Conservation (phyloP, 2,113 vertebrate genomes). For the Bos indicus region DNA sequence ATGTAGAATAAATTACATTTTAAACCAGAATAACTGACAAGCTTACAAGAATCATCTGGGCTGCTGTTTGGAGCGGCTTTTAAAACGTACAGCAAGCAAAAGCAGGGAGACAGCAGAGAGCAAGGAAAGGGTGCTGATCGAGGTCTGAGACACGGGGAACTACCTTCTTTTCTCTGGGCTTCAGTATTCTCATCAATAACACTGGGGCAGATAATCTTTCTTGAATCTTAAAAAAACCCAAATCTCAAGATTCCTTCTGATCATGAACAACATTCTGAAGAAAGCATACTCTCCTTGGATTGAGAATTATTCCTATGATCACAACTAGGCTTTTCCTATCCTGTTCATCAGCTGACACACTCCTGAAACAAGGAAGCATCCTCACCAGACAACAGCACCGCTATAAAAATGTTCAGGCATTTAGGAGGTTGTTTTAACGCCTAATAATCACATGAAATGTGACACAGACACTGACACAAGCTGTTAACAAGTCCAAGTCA, state of each 20-base stretch:
- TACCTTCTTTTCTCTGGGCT: neutral
- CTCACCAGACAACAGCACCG: neutral
- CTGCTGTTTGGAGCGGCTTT: neutral
- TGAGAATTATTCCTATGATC: neutral
- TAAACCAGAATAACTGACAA: neutral
- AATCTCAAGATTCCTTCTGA: neutral
- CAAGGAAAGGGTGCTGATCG: neutral
- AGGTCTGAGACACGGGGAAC: neutral
- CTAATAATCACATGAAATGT: neutral
- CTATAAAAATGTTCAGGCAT: neutral
- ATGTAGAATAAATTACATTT: neutral
- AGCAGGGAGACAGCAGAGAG: neutral
- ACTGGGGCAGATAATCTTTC: neutral
- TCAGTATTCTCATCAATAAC: neutral
- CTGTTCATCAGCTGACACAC: neutral
- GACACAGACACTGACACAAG: neutral
- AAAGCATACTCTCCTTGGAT: neutral
- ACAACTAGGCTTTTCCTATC: neutral
- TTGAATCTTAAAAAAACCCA: neutral
- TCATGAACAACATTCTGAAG: neutral
- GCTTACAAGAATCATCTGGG: neutral
- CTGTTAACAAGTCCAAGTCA: neutral
- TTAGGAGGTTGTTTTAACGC: neutral
- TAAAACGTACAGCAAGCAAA: neutral
- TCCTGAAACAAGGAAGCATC: neutral